Evolutionary conservation across 1,140 invertebrate species (phyloP), one percentile per base, ranked within the genome.

Genomic region (Ridgeia piscesae): DNA sequence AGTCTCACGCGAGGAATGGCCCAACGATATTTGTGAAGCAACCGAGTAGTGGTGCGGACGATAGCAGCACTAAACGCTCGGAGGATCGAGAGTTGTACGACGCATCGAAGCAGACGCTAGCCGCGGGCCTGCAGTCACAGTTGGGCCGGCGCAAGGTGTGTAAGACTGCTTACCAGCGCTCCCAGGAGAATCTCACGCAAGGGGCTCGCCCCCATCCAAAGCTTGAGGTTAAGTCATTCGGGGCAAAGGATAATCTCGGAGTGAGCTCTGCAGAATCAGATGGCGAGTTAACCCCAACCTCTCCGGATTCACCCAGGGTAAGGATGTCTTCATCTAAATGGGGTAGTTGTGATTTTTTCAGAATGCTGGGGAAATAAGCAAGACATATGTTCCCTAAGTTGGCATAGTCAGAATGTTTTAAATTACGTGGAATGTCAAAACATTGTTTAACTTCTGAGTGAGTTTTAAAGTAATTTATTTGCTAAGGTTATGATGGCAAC

Each of bases 201-300:
- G 58, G 58, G 91, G 91, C 42, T n/a, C 35, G 17, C 27, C 35
- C 58, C 91, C 11, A 91, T 35, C 58, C 91, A 42, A 58, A 91
- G 35, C 42, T 33, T 42, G 89, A 42, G 89, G 35, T 35, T 35
- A 35, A 34, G 35, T 35, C 91, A 58, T 35, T 58, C 21, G 35
- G 91, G 90, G 27, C 88, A 58, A 93, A 93, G 92, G 94, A 95
- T 88, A 94, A 94, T 92, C 93, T 92, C 89, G 94, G 94, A 42
- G 94, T 94, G 50, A 95, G 95, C 91, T 95, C 95, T 34, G 94
- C 94, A 94, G 93, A 96, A 94, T 95, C 95, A 31, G 94, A 95
- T 33, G 93, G 91, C 31, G 94, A 94, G 50, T 94, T 93, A 11
- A 93, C 92, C 4, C 93, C 94, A 14, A 93, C 93, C 48, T 93